phyloP scores from a whole-genome alignment of 2,113 vertebrate species.

The Crotalus helleri region DNA sequence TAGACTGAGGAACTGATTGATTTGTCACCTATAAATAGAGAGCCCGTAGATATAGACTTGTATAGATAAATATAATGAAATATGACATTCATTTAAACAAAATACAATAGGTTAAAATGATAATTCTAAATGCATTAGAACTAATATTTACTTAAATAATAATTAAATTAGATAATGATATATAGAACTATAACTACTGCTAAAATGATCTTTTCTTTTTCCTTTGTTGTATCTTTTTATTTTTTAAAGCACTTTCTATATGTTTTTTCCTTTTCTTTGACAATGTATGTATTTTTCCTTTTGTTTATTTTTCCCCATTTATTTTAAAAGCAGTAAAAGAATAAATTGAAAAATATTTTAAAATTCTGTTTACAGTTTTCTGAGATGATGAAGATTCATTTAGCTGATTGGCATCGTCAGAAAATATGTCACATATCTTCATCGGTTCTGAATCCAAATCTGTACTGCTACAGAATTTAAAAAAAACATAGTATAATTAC shows the following conservation, averaged over 20 bases:
- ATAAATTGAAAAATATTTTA: neutral
- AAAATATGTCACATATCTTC: rapidly evolving
- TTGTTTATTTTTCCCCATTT: neutral
- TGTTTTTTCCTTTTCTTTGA: neutral
- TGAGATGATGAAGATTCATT: neutral
- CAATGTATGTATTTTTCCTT: neutral
- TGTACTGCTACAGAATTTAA: conserved; percentile 22
- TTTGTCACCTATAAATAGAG: neutral
- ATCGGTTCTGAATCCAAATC: neutral
- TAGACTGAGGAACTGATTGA: neutral
- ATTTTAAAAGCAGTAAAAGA: neutral
- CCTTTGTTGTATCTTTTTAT: neutral
- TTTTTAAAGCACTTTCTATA: neutral
- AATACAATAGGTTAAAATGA: neutral
- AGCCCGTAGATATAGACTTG: neutral
- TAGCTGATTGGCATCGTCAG: neutral
- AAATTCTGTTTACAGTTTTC: conserved; percentile 49
- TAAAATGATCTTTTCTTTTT: neutral
- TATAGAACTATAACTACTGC: neutral
- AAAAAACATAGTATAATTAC: neutral
- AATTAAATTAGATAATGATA: neutral
- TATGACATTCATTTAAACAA: neutral
- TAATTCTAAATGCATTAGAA: neutral
- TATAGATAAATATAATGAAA: neutral
- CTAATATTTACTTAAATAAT: neutral